Evolutionary conservation across 2,797 vertebrate species (phyloP).

Genomic region (Schizopygopsis malacanthus): DNA sequence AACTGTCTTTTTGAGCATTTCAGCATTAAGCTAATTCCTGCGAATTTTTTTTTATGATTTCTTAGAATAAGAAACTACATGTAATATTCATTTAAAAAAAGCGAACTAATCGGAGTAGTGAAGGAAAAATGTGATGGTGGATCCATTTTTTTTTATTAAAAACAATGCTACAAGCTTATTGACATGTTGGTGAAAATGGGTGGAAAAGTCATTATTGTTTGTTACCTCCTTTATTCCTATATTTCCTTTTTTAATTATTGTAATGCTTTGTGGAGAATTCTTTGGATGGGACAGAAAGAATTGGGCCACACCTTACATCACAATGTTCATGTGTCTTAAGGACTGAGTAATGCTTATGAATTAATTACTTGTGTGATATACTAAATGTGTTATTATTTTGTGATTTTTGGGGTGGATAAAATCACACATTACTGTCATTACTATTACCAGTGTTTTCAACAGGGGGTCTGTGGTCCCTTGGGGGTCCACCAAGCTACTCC

Average conservation of each 20-base stretch:
- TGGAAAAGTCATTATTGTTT: not conserved
- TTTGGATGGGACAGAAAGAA: not conserved
- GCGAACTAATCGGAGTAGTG: not conserved
- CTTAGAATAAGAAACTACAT: not conserved
- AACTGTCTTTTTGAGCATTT: not conserved
- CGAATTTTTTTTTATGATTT: not conserved
- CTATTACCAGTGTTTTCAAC: not conserved
- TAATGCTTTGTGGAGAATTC: not conserved
- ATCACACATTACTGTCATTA: too few species aligned
- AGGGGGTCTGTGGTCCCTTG: not conserved
- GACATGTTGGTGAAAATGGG: not conserved
- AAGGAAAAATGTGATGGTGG: not conserved
- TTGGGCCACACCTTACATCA: slow-evolving; percentile 4
- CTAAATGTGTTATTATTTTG: not conserved
- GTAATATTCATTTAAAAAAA: not conserved
- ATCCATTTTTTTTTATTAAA: not conserved
- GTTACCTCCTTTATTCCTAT: not conserved
- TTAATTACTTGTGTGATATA: not conserved
- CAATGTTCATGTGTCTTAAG: not conserved
- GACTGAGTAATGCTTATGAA: not conserved
- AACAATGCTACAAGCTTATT: not conserved
- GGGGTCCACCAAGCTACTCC: not conserved
- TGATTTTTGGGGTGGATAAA: not conserved
- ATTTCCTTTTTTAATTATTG: not conserved
- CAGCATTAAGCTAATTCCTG: not conserved